These are phyloP conservation scores for Calliopum simillimum DNA, from an alignment of 2,888 invertebrate species.

Conservation along the genomic window DNA sequence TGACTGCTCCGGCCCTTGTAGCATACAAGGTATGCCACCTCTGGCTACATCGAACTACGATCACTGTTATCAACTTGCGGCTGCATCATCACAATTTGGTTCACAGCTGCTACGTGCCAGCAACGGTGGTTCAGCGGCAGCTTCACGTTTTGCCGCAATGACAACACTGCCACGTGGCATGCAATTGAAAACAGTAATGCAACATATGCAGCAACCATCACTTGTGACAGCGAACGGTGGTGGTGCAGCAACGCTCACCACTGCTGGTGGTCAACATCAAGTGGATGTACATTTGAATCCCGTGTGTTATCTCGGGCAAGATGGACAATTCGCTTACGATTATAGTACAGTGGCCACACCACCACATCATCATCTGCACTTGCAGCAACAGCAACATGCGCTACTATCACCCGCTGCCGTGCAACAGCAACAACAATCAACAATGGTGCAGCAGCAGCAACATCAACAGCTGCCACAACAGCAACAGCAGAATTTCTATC, in stretches of 20 bases:
- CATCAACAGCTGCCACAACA: slow-evolving; percentile 51
- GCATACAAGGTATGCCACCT: slow-evolving; percentile 47
- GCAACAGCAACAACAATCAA: slow-evolving; percentile 44
- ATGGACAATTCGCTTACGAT: slow-evolving; percentile 78
- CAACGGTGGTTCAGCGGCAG: slow-evolving; percentile 42
- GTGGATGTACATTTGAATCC: slow-evolving; percentile 82
- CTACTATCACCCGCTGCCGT: slow-evolving; percentile 43
- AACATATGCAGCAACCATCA: slow-evolving; percentile 44
- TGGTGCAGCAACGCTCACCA: not conserved
- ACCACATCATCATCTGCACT: slow-evolving; percentile 47
- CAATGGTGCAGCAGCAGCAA: slow-evolving; percentile 51
- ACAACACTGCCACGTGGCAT: slow-evolving; percentile 69
- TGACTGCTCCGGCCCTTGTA: slow-evolving; percentile 62
- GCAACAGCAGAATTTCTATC: slow-evolving; percentile 72
- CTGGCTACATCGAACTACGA: slow-evolving; percentile 56
- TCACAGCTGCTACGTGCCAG: slow-evolving; percentile 67
- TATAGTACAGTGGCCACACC: slow-evolving; percentile 55
- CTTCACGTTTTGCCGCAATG: slow-evolving; percentile 67
- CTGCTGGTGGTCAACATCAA: slow-evolving; percentile 69
- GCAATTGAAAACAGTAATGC: slow-evolving; percentile 67
- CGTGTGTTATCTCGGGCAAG: slow-evolving; percentile 80
- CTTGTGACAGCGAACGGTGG: slow-evolving; percentile 7
- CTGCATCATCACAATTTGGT: slow-evolving; percentile 69
- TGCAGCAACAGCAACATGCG: slow-evolving; percentile 51
- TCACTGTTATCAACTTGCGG: slow-evolving; percentile 66